Conservation (phyloP, 2,888 invertebrate species). For the Pseudoips prasinana region DNA sequence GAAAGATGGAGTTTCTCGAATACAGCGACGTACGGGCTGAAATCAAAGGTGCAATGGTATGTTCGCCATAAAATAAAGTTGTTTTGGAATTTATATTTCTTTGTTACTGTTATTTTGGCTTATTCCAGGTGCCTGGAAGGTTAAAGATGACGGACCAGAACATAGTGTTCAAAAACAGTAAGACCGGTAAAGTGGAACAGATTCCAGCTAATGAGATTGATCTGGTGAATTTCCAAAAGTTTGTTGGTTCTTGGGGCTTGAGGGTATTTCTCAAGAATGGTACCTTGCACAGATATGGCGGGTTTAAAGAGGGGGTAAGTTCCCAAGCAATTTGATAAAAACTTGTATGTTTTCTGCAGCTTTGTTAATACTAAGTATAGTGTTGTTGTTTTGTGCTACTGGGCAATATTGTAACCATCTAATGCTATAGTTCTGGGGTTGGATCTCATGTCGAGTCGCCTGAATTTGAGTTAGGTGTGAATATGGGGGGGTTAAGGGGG, state of each 20-base stretch:
- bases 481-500: no score
- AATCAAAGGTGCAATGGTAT: slow-evolving; percentile 93
- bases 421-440: no score
- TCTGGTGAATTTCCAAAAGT: slow-evolving; percentile 94
- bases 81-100: background rate
- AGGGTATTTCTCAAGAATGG: slow-evolving; percentile 95
- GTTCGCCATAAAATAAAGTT: background rate
- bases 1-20: slow-evolving; percentile 90
- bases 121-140: slow-evolving; percentile 90
- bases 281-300: slow-evolving; percentile 93
- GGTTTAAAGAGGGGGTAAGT: slow-evolving; percentile 93
- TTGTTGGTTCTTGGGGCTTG: slow-evolving; percentile 95
- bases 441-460: no score
- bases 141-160: slow-evolving; percentile 95
- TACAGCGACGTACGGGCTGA: slow-evolving; percentile 92
- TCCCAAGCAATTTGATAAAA: background rate
- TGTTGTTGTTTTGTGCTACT: no score
- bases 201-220: slow-evolving; percentile 93
- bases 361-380: no score
- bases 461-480: no score
- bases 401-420: no score
- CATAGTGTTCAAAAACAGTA: slow-evolving; percentile 96
- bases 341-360: no score
- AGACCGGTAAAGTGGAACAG: slow-evolving; percentile 98
- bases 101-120: background rate